Evolutionary conservation across 2,113 vertebrate species (phyloP).

Genomic region (Maccullochella peelii): DNA sequence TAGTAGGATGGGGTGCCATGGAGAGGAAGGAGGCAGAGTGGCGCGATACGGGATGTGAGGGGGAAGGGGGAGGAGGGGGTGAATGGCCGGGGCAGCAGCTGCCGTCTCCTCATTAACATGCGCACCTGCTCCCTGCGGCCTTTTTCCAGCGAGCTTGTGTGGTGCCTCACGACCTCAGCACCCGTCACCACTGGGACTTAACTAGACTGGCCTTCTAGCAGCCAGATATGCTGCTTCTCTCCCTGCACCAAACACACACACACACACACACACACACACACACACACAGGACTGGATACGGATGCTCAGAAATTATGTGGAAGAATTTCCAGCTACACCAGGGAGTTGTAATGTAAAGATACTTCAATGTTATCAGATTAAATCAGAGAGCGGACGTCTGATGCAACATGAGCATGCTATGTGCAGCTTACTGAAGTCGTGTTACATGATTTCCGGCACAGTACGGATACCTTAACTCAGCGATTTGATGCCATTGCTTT

Average conservation of each 20-base stretch:
- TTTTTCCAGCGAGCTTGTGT: conserved; percentile 82
- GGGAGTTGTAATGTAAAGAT: neutral
- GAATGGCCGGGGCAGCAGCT: conserved; percentile 85
- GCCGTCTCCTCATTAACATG: conserved; percentile 89
- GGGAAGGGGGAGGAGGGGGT: conserved; percentile 22
- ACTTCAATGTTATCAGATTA: neutral
- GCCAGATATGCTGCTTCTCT: conserved; percentile 22
- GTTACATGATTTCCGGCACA: neutral
- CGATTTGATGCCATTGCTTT: neutral
- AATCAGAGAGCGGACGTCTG: neutral
- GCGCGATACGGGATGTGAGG: conserved; percentile 23
- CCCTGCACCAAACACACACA: neutral
- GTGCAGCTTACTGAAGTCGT: neutral
- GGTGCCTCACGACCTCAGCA: conserved; percentile 84
- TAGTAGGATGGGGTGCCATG: conserved; percentile 47
- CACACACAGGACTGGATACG: neutral
- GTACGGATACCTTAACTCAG: neutral
- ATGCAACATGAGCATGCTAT: neutral
- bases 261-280: neutral
- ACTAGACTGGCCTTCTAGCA: conserved; percentile 63
- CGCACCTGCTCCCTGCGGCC: conserved; percentile 91
- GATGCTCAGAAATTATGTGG: conserved; percentile 24
- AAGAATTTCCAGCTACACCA: conserved; percentile 23
- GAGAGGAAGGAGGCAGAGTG: conserved; percentile 70
- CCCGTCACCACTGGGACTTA: conserved; percentile 68